A percentile compares a stretch with the other conserved stretches of the same genome.
Conservation (phyloP, 1,140 invertebrate genomes). For the Pseudomyrmex sp. region DNA sequence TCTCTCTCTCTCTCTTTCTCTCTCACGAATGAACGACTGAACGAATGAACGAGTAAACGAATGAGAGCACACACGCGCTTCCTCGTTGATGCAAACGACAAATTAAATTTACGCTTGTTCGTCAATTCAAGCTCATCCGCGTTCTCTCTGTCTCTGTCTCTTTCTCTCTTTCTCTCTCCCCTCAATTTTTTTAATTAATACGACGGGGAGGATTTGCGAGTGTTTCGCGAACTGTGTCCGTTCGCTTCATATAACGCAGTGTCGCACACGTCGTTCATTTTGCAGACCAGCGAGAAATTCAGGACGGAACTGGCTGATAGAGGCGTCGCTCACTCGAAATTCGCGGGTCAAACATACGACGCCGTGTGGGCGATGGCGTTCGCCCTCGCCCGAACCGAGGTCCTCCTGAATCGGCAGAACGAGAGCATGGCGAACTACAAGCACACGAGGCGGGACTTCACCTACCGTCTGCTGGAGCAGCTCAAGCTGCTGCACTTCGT, state of each 20-base stretch:
- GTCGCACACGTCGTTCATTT: constrained; percentile 28
- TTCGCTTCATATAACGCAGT: no score
- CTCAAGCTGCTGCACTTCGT: constrained; percentile 91
- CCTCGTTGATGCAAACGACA: constrained; percentile 23
- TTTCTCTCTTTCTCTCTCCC: not conserved
- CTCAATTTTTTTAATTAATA: constrained; percentile 46
- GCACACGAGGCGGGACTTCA: constrained; percentile 90
- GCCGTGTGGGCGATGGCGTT: constrained; percentile 95
- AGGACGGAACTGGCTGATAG: constrained; percentile 85
- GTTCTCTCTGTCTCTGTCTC: not conserved
- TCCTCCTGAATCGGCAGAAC: constrained; percentile 76
- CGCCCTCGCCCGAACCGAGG: constrained; percentile 87
- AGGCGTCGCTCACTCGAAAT: constrained; percentile 87
- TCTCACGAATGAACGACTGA: no score
- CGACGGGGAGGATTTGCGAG: not conserved
- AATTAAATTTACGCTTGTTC: constrained; percentile 40
- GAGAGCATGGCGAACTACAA: constrained; percentile 88
- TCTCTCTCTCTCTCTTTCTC: no score
- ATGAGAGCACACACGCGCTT: not conserved
- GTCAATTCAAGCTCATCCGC: constrained; percentile 20
- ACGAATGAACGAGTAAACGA: not conserved
- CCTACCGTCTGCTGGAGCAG: constrained; percentile 88
- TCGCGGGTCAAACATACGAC: constrained; percentile 93
- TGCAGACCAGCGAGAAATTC: constrained; percentile 90
- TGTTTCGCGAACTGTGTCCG: not conserved